Evolutionary conservation across 2,797 vertebrate species (phyloP).

Genomic region (Coreius guichenoti): DNA sequence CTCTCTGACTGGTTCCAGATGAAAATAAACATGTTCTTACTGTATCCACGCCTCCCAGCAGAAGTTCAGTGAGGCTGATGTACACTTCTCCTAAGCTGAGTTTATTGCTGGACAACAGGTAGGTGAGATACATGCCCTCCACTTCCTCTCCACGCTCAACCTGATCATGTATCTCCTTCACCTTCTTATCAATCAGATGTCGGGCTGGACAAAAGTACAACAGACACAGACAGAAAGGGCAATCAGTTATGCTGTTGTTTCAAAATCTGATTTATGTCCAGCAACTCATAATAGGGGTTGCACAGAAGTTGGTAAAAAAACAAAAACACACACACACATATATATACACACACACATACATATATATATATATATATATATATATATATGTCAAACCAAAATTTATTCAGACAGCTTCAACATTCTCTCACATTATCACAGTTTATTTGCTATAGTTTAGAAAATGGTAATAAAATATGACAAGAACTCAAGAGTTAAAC

Average conservation of each 20-base stretch:
- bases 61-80: slow-evolving; percentile 75
- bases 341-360: too few relatives aligned
- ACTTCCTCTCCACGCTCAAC: slow-evolving; percentile 50
- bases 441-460: too few relatives aligned
- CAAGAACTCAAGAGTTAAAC: too few relatives aligned
- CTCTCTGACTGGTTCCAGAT: not conserved
- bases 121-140: slow-evolving; percentile 76
- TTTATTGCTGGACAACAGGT: slow-evolving; percentile 72
- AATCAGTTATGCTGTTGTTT: not conserved
- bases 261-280: not conserved
- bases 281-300: too few relatives aligned
- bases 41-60: slow-evolving; percentile 82
- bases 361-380: too few relatives aligned
- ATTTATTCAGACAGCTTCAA: too few relatives aligned
- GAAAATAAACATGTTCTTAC: slow-evolving; percentile 63
- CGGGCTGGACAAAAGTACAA: slow-evolving; percentile 63
- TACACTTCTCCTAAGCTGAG: slow-evolving; percentile 73
- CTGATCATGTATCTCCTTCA: slow-evolving; percentile 66
- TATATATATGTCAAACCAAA: too few relatives aligned
- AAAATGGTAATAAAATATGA: too few relatives aligned
- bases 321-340: too few relatives aligned
- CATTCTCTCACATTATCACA: too few relatives aligned
- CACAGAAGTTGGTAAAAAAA: too few relatives aligned
- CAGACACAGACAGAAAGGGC: not conserved
- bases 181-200: slow-evolving; percentile 69